phyloP scores from a whole-genome alignment of 2,888 invertebrate genomes.

The Acleris laterana region DNA sequence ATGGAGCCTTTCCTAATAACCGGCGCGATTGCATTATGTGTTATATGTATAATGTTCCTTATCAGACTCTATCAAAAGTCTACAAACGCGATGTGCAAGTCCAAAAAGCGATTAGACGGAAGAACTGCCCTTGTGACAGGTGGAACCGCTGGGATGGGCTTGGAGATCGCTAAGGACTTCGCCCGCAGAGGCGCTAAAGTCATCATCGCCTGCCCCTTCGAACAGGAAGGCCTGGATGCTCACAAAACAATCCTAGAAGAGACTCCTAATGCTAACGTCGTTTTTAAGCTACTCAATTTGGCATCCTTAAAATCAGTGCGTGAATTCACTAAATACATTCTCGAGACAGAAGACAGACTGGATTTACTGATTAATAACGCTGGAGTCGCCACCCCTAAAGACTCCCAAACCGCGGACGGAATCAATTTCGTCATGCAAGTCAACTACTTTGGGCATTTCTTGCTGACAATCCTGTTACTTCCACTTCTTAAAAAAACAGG shows the following conservation, averaged over 20 bases:
- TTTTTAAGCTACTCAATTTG: constrained; percentile 89
- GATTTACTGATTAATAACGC: constrained; percentile 96
- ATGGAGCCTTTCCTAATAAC: not conserved
- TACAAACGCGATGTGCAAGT: constrained; percentile 69
- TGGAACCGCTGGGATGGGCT: constrained; percentile 73
- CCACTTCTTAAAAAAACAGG: constrained; percentile 88
- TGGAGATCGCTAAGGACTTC: constrained; percentile 70
- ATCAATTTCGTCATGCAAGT: constrained; percentile 95
- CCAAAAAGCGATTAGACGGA: constrained; percentile 66
- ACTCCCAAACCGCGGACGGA: constrained; percentile 88
- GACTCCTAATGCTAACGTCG: constrained; percentile 87
- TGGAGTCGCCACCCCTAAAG: constrained; percentile 88
- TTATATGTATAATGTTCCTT: not conserved
- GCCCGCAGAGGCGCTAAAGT: constrained; percentile 72
- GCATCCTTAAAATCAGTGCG: constrained; percentile 90
- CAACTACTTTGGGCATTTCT: constrained; percentile 96
- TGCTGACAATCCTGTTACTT: constrained; percentile 94
- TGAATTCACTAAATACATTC: constrained; percentile 91
- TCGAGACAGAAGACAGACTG: constrained; percentile 87
- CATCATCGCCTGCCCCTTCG: constrained; percentile 72
- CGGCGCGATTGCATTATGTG: not conserved
- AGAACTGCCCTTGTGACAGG: constrained; percentile 72
- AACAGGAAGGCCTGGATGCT: constrained; percentile 64
- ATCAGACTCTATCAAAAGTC: constrained; percentile 69
- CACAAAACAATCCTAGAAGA: constrained; percentile 86